Percentiles rank a stretch among this genome's conserved stretches.
Conservation (phyloP, 1,140 invertebrate species). For the Drosophila biarmipes region DNA sequence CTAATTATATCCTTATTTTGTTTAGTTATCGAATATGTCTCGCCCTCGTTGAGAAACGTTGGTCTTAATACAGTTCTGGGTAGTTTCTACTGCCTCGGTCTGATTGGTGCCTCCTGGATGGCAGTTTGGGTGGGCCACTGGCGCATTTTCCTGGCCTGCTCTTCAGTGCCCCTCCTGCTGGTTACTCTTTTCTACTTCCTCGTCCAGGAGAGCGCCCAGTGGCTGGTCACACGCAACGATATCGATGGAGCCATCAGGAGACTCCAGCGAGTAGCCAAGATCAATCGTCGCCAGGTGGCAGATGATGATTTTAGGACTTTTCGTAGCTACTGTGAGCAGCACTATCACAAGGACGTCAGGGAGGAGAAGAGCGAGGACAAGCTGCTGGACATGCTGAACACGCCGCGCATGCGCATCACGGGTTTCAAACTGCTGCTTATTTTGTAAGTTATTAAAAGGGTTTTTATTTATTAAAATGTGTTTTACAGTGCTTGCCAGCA, state of each 20-base stretch:
- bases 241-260: slow-evolving; percentile 85
- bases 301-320: slow-evolving; percentile 84
- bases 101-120: slow-evolving; percentile 86
- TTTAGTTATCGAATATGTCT: slow-evolving; percentile 87
- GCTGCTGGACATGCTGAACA: slow-evolving; percentile 85
- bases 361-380: slow-evolving; percentile 62
- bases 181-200: slow-evolving; percentile 85
- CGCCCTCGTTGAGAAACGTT: slow-evolving; percentile 85
- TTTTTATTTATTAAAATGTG: slow-evolving; percentile 2
- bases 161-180: slow-evolving; percentile 85
- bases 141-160: slow-evolving; percentile 85
- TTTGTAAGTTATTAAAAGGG: slow-evolving; percentile 85
- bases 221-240: slow-evolving; percentile 86
- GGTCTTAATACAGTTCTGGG: slow-evolving; percentile 86
- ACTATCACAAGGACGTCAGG: slow-evolving; percentile 65
- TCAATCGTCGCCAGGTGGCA: slow-evolving; percentile 85
- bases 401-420: slow-evolving; percentile 85
- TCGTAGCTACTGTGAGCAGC: slow-evolving; percentile 71
- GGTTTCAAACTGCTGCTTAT: slow-evolving; percentile 86
- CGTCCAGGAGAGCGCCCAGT: slow-evolving; percentile 87
- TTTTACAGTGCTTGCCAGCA: too few species aligned
- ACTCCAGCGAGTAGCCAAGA: slow-evolving; percentile 85
- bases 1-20: slow-evolving; percentile 2
- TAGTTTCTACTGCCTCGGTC: slow-evolving; percentile 86
- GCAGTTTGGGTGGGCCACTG: slow-evolving; percentile 85